phyloP scores from a whole-genome alignment of 2,888 invertebrate species.

The Lepidochitona cinerea region DNA sequence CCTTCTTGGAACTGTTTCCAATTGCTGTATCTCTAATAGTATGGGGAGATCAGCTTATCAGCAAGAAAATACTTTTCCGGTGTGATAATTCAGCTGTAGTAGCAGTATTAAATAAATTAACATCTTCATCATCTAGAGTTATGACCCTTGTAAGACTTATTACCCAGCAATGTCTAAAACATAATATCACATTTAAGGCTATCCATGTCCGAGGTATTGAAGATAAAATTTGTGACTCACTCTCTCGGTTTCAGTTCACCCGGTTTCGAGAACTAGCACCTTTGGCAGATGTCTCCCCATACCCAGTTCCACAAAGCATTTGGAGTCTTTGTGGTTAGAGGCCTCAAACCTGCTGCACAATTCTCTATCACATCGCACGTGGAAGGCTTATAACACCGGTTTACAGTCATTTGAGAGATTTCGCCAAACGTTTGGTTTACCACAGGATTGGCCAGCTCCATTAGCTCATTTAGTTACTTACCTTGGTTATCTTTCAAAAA shows the following conservation, averaged over 20 bases:
- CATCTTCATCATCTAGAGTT: neutral
- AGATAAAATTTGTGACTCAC: neutral
- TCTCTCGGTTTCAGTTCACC: neutral
- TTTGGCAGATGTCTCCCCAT: neutral
- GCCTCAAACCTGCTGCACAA: neutral
- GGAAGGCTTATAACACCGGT: neutral
- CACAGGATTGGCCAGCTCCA: neutral
- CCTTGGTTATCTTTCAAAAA: neutral
- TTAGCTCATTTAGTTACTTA: neutral
- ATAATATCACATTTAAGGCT: neutral
- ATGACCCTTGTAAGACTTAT: neutral
- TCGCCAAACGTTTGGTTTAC: neutral
- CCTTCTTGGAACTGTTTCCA: constrained; percentile 4
- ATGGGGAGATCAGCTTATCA: neutral
- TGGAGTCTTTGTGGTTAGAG: neutral
- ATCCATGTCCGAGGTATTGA: neutral
- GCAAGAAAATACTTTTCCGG: neutral
- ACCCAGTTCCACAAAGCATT: neutral
- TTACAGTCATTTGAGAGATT: neutral
- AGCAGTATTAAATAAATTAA: neutral
- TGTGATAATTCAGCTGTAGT: constrained; percentile 1
- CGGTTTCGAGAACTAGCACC: neutral
- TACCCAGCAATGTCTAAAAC: neutral
- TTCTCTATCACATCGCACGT: neutral
- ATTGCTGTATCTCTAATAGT: neutral